Evolutionary conservation across 1,140 invertebrate species (phyloP), one percentile per base, ranked within the genome.

Genomic region (Protaetia brevitarsis): DNA sequence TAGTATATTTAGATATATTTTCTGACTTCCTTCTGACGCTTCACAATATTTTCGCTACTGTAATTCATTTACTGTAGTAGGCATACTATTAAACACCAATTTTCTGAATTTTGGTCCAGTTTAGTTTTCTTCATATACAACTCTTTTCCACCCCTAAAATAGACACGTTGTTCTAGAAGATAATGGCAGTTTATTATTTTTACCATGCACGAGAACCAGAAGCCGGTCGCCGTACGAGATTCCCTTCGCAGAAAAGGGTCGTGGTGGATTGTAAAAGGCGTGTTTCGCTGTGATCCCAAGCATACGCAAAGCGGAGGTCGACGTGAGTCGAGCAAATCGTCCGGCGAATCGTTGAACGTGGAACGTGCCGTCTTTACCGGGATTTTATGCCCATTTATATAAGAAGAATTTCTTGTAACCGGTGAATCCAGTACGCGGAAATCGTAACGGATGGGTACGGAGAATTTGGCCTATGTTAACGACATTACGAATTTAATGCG

Each of bases 381-480:
- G 70, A 71, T 71, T 69, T 71, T 69, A 69, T 66, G 70, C 37
- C 70, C 65, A 71, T 71, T 69, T 68, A 69, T 71, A 69, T 64
- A 64, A 71, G 68, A 71, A 69, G 67, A 63, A 66, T 51, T 51
- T 51, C 41, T 51, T 51, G 19, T 51, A n/a, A n/a, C n/a, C 41
- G 13, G 13, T 51, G 41, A 10, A 51, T 51, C 41, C 11, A 51
- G 41, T 34, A 51, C 19, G 2, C 13, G 41, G 41, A 51, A 51
- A 51, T 51, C 41, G 41, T 51, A 51, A 51, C 19, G 41, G 19
- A 51, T 51, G 41, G 26, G 13, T 45, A 45, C 16, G 6, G 16
- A 51, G 41, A 51, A 51, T 51, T 51, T 51, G 6, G 26, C 19
- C 11, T 51, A 51, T 51, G 41, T 23, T 51, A 51, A 51, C 19